phyloP scores from a whole-genome alignment of 2,888 invertebrate species.

The Eupithecia centaureata region DNA sequence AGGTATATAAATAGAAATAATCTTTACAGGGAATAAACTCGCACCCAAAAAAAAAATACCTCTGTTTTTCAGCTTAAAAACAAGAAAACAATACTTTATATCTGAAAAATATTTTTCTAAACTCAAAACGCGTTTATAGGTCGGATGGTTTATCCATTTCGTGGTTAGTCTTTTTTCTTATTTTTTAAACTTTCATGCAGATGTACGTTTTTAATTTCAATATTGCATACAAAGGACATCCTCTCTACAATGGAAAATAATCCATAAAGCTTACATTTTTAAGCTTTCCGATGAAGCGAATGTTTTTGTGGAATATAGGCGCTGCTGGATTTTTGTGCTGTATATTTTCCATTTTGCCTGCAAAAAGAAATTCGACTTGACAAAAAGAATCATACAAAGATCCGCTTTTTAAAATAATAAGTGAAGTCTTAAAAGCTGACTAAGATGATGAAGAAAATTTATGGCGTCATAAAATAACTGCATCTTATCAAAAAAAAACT shows the following conservation, averaged over 20 bases:
- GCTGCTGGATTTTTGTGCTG: not conserved
- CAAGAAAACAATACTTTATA: not conserved
- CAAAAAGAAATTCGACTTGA: not conserved
- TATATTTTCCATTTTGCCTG: not conserved
- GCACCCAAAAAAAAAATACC: too few species aligned
- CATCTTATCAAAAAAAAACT: too few species aligned
- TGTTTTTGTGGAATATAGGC: not conserved
- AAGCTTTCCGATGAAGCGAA: not conserved
- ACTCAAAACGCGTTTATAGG: not conserved
- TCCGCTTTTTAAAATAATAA: too few species aligned
- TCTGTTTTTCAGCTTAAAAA: not conserved
- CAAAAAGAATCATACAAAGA: not conserved
- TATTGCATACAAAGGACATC: not conserved
- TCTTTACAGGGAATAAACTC: too few species aligned
- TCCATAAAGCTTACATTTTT: not conserved
- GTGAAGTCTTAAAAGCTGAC: too few species aligned
- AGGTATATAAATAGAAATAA: too few species aligned
- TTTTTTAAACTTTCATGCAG: not conserved
- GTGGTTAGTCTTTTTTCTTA: not conserved
- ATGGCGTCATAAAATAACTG: too few species aligned
- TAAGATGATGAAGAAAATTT: too few species aligned
- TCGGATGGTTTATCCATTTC: not conserved
- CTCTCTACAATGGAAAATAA: not conserved
- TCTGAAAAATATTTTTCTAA: not conserved
- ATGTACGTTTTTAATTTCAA: not conserved